phyloP scores from a whole-genome alignment of 2,888 invertebrate species.

The Drosophila glabriapex region DNA sequence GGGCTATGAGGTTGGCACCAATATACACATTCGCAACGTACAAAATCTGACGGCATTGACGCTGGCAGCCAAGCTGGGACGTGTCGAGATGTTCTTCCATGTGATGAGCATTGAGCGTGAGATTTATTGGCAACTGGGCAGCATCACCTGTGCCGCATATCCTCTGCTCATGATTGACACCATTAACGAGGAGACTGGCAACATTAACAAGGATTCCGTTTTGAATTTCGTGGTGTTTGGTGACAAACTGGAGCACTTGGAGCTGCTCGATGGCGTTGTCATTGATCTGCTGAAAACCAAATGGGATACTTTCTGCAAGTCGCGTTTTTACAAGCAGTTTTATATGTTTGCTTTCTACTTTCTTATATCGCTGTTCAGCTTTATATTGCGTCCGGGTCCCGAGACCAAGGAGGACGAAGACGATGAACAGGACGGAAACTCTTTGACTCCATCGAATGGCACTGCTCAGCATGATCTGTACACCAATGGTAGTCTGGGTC shows the following conservation, averaged over 20 bases:
- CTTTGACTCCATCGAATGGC: constrained; percentile 29
- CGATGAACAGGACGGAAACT: constrained; percentile 56
- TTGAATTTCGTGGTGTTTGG: constrained; percentile 98
- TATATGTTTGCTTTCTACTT: constrained; percentile 96
- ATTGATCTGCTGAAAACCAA: constrained; percentile 97
- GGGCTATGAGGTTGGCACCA: constrained; percentile 96
- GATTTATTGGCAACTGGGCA: constrained; percentile 98
- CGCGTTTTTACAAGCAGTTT: constrained; percentile 97
- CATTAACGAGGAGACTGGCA: constrained; percentile 95
- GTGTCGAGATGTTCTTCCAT: constrained; percentile 98
- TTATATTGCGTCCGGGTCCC: constrained; percentile 95
- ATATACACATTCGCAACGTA: constrained; percentile 93
- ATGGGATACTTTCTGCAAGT: constrained; percentile 98
- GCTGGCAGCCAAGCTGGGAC: constrained; percentile 95
- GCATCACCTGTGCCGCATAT: constrained; percentile 98
- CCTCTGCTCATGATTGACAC: constrained; percentile 98
- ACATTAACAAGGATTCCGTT: constrained; percentile 97
- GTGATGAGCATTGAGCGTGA: constrained; percentile 98
- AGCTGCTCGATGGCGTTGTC: constrained; percentile 96
- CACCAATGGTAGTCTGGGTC: constrained; percentile 32
- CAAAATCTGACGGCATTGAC: constrained; percentile 96
- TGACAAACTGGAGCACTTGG: constrained; percentile 97
- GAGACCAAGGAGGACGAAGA: constrained; percentile 83
- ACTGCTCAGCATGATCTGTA: constrained; percentile 52
- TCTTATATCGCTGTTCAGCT: constrained; percentile 93